Evolutionary conservation across 2,797 vertebrate species (phyloP).

Genomic region (Podarcis lilfordi): DNA sequence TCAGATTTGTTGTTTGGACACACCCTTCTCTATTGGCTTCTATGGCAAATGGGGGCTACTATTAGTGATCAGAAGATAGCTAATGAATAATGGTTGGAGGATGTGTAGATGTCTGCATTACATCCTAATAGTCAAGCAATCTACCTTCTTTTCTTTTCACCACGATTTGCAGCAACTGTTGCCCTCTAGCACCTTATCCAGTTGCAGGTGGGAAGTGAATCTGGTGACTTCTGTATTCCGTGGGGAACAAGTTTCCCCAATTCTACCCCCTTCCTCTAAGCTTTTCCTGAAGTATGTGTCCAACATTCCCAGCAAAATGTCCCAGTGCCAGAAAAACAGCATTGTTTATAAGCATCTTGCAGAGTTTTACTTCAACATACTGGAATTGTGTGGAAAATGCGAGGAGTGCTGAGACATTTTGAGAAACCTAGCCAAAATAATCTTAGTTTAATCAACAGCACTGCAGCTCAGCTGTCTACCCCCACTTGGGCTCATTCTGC

Average conservation of each 20-base stretch:
- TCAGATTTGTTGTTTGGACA: not conserved
- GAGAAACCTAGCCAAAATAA: conserved; percentile 56
- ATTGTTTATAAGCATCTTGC: conserved; percentile 61
- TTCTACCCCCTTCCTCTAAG: conserved; percentile 44
- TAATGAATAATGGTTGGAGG: not conserved
- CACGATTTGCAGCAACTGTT: conserved; percentile 10
- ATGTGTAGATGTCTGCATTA: not conserved
- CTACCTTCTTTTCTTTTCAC: not conserved
- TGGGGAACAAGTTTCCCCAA: conserved; percentile 43
- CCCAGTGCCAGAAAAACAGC: conserved; percentile 22
- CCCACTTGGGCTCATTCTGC: conserved; percentile 61
- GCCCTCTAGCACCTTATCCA: conserved; percentile 10
- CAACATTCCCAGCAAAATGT: conserved; percentile 44
- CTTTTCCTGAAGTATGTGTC: conserved; percentile 34
- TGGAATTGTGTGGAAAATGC: conserved; percentile 42
- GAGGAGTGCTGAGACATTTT: conserved; percentile 24
- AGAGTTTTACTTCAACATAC: conserved; percentile 52
- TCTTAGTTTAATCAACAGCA: conserved; percentile 65
- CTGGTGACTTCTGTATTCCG: conserved; percentile 15
- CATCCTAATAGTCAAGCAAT: fast-evolving
- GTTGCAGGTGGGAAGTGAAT: conserved; percentile 43
- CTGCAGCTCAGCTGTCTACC: conserved; percentile 63
- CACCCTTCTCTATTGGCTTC: not conserved
- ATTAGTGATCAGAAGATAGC: not conserved
- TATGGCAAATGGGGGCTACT: not conserved